phyloP scores from a whole-genome alignment of 2,113 vertebrate species.

The Erpornis zantholeuca region DNA sequence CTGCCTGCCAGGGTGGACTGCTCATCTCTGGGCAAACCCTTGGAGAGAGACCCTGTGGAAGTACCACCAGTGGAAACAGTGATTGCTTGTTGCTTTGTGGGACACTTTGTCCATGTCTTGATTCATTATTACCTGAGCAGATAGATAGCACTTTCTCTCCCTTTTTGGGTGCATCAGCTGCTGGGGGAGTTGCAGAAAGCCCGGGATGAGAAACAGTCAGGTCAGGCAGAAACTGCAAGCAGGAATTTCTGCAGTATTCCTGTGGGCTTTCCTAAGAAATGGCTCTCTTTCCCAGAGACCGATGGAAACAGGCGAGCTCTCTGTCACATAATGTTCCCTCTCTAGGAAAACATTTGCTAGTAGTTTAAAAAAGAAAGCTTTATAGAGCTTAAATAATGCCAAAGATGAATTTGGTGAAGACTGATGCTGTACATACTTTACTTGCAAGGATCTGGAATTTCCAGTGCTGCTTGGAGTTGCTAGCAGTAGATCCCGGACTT shows the following conservation, averaged over 20 bases:
- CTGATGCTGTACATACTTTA: neutral
- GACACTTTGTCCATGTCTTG: neutral
- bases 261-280: conserved; percentile 1
- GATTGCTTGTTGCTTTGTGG: neutral
- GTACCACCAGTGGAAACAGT: neutral
- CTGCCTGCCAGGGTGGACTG: neutral
- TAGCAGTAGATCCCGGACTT: neutral
- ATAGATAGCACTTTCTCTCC: neutral
- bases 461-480: neutral
- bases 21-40: neutral
- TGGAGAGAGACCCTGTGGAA: neutral
- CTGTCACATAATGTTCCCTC: conserved; percentile 10
- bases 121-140: neutral
- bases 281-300: conserved; percentile 4
- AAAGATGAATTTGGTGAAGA: neutral
- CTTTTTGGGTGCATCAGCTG: neutral
- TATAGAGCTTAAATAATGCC: neutral
- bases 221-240: neutral
- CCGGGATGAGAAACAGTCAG: neutral
- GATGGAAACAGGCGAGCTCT: neutral
- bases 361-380: conserved; percentile 52
- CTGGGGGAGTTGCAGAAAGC: neutral
- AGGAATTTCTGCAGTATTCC: conserved; percentile 28
- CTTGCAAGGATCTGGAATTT: neutral
- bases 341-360: conserved; percentile 58